Evolutionary conservation across 2,888 invertebrate genomes (phyloP).

Genomic region (Empis stercorea): DNA sequence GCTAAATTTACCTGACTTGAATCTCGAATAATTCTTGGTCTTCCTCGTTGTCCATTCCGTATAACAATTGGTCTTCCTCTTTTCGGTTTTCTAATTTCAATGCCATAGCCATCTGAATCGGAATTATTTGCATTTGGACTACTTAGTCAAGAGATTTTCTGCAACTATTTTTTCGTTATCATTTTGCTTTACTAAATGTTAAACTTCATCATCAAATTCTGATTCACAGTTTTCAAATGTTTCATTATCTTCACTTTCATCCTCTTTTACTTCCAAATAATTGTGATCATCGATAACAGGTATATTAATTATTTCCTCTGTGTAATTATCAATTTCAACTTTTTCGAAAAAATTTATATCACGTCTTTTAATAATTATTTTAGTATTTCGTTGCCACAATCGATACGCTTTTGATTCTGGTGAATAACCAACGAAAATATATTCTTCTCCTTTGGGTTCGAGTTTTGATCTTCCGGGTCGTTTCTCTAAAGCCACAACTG

Average conservation of each 20-base stretch:
- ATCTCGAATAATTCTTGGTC: neutral
- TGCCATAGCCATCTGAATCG: too few relatives aligned
- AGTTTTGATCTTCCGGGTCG: conserved; percentile 4
- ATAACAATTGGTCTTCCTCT: neutral
- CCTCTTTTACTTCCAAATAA: too few relatives aligned
- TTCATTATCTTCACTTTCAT: too few relatives aligned
- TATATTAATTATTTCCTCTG: neutral
- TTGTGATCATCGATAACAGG: neutral
- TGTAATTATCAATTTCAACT: neutral
- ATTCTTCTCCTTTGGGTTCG: conserved; percentile 5
- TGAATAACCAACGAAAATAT: conserved; percentile 7
- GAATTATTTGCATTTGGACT: too few relatives aligned
- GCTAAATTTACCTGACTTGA: neutral
- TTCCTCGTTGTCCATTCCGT: neutral
- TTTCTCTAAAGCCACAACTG: conserved; percentile 3
- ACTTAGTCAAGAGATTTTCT: neutral
- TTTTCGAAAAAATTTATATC: neutral
- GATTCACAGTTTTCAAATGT: too few relatives aligned
- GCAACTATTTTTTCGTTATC: neutral
- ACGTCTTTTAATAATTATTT: neutral
- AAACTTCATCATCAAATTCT: neutral
- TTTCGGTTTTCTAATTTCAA: neutral
- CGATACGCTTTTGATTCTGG: conserved; percentile 8
- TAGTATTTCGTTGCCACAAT: neutral
- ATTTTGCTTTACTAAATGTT: neutral